These are phyloP conservation scores for Ficedula albicollis DNA, from an alignment of 2,797 vertebrate genomes.

Conservation along the genomic window DNA sequence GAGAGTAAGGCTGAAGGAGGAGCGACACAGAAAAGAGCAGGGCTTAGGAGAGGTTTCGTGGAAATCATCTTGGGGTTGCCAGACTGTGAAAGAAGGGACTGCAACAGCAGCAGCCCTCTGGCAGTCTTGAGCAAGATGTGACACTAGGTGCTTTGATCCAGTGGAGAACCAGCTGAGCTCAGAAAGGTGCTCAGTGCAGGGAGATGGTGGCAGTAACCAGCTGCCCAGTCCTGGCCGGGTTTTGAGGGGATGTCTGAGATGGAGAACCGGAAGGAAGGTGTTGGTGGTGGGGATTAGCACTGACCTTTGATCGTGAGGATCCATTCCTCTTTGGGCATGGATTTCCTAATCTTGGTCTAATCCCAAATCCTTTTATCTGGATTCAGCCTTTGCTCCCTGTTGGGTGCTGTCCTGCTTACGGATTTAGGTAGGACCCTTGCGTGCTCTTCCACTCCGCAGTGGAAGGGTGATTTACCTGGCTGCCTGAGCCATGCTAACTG, in stretches of 20 bases:
- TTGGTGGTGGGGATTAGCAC: background rate
- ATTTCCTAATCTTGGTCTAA: background rate
- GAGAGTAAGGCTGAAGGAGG: background rate
- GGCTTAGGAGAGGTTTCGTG: background rate
- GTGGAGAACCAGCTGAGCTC: background rate
- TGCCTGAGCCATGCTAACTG: background rate
- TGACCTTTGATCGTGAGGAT: background rate
- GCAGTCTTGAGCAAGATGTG: background rate
- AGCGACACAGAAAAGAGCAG: background rate
- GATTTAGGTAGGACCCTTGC: background rate
- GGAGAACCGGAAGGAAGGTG: background rate
- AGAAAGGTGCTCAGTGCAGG: background rate
- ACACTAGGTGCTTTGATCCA: background rate
- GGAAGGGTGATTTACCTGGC: background rate
- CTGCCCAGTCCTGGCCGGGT: background rate
- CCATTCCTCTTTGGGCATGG: background rate
- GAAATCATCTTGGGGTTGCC: background rate
- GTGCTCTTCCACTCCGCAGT: accelerated
- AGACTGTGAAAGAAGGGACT: background rate
- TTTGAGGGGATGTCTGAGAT: background rate
- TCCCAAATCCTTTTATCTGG: background rate
- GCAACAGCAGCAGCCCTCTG: background rate
- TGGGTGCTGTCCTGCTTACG: background rate
- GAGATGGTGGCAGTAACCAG: background rate
- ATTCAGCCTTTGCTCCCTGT: background rate